Evolutionary conservation across 2,888 invertebrate genomes (phyloP), one percentile per base, ranked within the genome.

Genomic region (Syritta pipiens): DNA sequence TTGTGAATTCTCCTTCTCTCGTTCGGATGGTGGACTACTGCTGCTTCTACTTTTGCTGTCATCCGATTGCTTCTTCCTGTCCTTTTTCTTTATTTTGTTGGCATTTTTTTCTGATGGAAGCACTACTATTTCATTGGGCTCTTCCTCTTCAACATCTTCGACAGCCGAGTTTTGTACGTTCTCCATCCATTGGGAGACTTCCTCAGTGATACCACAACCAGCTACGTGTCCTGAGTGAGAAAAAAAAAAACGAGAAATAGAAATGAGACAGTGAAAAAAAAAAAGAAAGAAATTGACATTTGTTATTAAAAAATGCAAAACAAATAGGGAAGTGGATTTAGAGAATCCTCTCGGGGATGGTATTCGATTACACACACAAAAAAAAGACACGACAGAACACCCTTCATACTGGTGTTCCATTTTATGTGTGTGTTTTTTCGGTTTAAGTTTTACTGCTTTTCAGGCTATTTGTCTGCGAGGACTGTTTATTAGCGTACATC

Each of bases 141-240:
- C 91, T 40, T 92, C n/a, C n/a, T n/a, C n/a, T n/a, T n/a, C n/a
- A n/a, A n/a, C n/a, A n/a, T n/a, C 92, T 77, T 93, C 92, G 35
- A 92, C 91, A 9, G 90, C 94, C 1, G 94, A 93, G 90, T 93
- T 94, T 88, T 97, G 97, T 83, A 98, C 93, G 83, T 92, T 91
- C 85, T 96, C 94, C 97, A 98, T 97, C 97, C 97, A 97, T 85
- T 95, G 93, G 82, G 94, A 93, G 81, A 95, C 92, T 83, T 96
- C 95, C 83, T 96, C 96, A 40, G 94, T 96, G 83, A 96, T 93
- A 62, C 97, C 97, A 87, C 97, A 97, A 22, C 96, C 96, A 62
- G 93, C 93, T 46, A 93, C 92, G 89, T 95, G 95, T 85, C 95
- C 96, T 95, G 87, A 28, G 55, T 14, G 1, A 19, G 19, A 20